These are phyloP conservation scores for Plodia interpunctella DNA, from an alignment of 1,140 invertebrate genomes.

Conservation along the genomic window DNA sequence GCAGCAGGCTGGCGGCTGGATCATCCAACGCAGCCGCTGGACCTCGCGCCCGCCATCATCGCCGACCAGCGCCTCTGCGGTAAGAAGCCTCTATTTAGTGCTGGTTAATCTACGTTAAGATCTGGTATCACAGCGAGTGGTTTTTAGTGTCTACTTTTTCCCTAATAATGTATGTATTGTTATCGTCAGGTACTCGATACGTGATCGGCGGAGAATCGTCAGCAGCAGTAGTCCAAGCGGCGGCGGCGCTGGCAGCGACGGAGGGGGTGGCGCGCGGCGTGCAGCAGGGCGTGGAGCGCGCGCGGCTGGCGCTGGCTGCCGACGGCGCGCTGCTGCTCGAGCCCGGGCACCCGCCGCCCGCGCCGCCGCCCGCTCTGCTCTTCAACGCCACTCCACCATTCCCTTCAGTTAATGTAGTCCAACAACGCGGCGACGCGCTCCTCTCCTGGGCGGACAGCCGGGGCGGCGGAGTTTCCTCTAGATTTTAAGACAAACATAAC, in stretches of 20 bases:
- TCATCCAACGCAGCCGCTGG: conserved; percentile 33
- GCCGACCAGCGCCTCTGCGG: conserved; percentile 46
- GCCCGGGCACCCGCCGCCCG: conserved; percentile 12
- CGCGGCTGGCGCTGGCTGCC: conserved; percentile 19
- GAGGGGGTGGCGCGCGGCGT: conserved; percentile 24
- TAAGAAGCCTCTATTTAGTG: conserved; percentile 16
- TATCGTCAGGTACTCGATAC: conserved; percentile 42
- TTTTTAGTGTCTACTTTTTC: no score
- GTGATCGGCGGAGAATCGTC: conserved; percentile 46
- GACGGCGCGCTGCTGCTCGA: conserved; percentile 15
- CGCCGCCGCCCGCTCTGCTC: conserved; percentile 8
- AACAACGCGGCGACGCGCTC: conserved; percentile 77
- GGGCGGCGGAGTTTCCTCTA: conserved; percentile 80
- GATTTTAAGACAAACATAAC: conserved; percentile 67
- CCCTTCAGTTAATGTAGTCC: conserved; percentile 78
- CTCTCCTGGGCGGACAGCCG: conserved; percentile 81
- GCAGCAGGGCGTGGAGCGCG: conserved; percentile 24
- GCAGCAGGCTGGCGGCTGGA: conserved; percentile 33
- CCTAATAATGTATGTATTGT: no score
- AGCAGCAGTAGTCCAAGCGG: conserved; percentile 38
- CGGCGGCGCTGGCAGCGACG: conserved; percentile 27
- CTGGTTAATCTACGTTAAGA: no score
- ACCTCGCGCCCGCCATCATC: conserved; percentile 54
- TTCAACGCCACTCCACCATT: conserved; percentile 66
- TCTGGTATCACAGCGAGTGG: no score